Evolutionary conservation across 2,797 vertebrate genomes (phyloP), one percentile per base, ranked within the genome.

Genomic region (Spheniscus humboldti): DNA sequence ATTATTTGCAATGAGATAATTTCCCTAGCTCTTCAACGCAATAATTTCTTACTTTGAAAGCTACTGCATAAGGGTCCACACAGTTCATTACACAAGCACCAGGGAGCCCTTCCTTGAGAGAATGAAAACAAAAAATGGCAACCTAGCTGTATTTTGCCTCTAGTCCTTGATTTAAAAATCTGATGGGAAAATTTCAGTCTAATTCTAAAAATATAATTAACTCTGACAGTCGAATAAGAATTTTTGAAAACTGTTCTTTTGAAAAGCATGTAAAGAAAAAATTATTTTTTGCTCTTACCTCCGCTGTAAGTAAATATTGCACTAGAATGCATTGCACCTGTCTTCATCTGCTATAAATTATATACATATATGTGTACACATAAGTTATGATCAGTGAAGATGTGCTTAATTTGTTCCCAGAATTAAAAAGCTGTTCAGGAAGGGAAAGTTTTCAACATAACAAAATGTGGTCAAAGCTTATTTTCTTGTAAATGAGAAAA

Each of bases 1-100:
- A 86, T 73, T 66, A 90, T 23, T 52, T 72, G 69, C n/a, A 53
- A 41, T 69, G 28, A 95, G 48, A 79, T 41, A 74, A 92, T 83
- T 91, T 92, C 47, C 18, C 35, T 31, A 39, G 78, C 60, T 90
- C 48, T 78, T n/a, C 80, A 62, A 35, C 17, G 41, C 17, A 79
- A 33, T 68, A 66, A 67, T 75, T 64, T 50, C 68, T 78, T 60
- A 31, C 74, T 89, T 88, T 89, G 84, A 91, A 95, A 95, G 28
- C 25, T 77, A 3, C 64, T 64, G 52, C 66, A 33, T 20, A 57
- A 93, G 63, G 64, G 52, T 85, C 48, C 39, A 48, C 82, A 73
- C 45, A 82, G 89, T 90, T 97, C 95, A 90, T 94, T 93, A 89
- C 55, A 75, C 45, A 53, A 86, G 43, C 86, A 84, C 64, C 83